phyloP scores from a whole-genome alignment of 2,113 vertebrate species.

The Calyptomena viridis region DNA sequence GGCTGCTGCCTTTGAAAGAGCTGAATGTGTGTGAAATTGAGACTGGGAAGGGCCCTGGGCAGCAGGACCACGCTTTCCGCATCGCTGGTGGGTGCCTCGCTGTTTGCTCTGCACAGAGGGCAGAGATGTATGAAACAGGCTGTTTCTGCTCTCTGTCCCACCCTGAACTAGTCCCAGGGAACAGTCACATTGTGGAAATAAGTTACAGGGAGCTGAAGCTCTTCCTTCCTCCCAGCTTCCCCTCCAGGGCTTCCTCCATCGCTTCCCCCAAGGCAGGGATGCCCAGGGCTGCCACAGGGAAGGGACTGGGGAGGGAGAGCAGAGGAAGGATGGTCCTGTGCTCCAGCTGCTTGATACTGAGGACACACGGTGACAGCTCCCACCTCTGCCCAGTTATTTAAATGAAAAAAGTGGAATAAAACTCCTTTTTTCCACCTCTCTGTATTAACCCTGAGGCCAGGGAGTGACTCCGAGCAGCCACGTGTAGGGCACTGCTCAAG shows the following conservation, averaged over 20 bases:
- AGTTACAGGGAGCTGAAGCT: background rate
- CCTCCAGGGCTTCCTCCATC: too few relatives aligned
- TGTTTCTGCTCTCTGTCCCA: background rate
- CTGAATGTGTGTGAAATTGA: conserved; percentile 78
- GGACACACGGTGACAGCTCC: background rate
- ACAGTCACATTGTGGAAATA: background rate
- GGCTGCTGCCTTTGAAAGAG: conserved; percentile 88
- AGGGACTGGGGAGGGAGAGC: background rate
- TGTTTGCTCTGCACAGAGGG: background rate
- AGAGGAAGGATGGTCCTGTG: background rate
- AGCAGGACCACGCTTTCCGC: conserved; percentile 81
- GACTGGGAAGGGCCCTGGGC: conserved; percentile 61
- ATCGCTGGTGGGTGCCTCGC: conserved; percentile 81
- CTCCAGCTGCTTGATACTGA: background rate
- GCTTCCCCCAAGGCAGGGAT: background rate
- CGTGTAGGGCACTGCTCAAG: background rate
- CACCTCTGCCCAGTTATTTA: background rate
- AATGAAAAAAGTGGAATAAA: background rate
- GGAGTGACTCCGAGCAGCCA: background rate
- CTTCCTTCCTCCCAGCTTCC: background rate
- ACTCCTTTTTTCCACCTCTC: background rate
- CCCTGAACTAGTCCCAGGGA: background rate
- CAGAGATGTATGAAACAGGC: background rate
- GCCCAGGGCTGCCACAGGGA: background rate
- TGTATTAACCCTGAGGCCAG: background rate